Percentiles rank a stretch among this genome's conserved stretches.
phyloP scores from a whole-genome alignment of 2,797 vertebrate species.

The Spinus olivaceus region DNA sequence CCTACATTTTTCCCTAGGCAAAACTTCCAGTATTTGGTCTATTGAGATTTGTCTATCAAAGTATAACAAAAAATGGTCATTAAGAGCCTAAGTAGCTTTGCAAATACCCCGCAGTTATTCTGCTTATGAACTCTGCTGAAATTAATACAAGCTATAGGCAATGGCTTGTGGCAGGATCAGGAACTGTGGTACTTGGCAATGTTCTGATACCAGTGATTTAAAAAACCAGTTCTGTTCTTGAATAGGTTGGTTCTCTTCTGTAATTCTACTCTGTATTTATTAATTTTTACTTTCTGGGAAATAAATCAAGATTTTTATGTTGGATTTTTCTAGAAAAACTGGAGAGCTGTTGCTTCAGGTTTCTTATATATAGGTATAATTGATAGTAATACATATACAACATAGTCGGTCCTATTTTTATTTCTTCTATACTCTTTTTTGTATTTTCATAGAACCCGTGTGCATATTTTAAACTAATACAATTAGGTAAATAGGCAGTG shows the following conservation, averaged over 20 bases:
- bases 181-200: not conserved
- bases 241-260: not conserved
- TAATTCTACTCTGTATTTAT: not conserved
- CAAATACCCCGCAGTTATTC: conserved; percentile 41
- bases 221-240: not conserved
- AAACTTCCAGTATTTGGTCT: not conserved
- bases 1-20: not conserved
- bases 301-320: not conserved
- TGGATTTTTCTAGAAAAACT: not conserved
- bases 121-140: conserved; percentile 45
- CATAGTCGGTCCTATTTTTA: not conserved
- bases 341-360: not conserved
- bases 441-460: not conserved
- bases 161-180: conserved; percentile 22
- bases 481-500: not conserved
- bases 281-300: not conserved
- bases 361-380: not conserved
- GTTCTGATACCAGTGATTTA: not conserved
- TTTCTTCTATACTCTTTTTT: not conserved
- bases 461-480: not conserved
- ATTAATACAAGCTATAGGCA: conserved; percentile 6
- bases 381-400: not conserved
- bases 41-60: conserved; percentile 21
- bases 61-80: not conserved
- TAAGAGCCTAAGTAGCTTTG: conserved; percentile 6